Evolutionary conservation across 2,113 vertebrate species (phyloP).

Genomic region (Ia io): DNA sequence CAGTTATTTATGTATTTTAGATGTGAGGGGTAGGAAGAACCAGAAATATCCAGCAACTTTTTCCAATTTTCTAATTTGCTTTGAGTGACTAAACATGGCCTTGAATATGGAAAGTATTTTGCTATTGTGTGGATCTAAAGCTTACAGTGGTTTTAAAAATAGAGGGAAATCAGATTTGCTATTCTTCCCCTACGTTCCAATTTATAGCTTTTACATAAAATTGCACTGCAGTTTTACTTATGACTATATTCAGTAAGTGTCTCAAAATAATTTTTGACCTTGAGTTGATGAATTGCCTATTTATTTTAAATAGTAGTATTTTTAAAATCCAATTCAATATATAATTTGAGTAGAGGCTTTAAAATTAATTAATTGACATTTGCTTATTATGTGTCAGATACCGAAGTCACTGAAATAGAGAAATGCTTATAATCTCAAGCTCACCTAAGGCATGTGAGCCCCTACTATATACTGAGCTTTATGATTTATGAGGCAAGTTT

Average conservation of each 20-base stretch:
- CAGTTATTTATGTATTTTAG: background rate
- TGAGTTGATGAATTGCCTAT: background rate
- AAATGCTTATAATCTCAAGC: background rate
- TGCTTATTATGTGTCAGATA: background rate
- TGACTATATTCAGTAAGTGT: background rate
- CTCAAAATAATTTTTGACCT: background rate
- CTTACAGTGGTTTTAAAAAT: constrained; percentile 6
- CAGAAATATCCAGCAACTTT: background rate
- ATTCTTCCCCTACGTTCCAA: background rate
- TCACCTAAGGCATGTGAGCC: background rate
- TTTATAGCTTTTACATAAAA: background rate
- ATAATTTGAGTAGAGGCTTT: background rate
- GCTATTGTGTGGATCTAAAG: background rate
- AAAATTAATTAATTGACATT: background rate
- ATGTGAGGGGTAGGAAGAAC: background rate
- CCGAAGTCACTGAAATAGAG: background rate
- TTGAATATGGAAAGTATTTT: background rate
- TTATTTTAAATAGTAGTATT: background rate
- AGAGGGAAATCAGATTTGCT: background rate
- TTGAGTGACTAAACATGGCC: background rate
- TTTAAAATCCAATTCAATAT: background rate
- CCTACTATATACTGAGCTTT: background rate
- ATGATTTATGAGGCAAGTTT: background rate
- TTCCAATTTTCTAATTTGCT: background rate
- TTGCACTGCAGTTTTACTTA: background rate